Conservation (phyloP, 1,140 invertebrate species). For the Diplogasteroides magnus region DNA sequence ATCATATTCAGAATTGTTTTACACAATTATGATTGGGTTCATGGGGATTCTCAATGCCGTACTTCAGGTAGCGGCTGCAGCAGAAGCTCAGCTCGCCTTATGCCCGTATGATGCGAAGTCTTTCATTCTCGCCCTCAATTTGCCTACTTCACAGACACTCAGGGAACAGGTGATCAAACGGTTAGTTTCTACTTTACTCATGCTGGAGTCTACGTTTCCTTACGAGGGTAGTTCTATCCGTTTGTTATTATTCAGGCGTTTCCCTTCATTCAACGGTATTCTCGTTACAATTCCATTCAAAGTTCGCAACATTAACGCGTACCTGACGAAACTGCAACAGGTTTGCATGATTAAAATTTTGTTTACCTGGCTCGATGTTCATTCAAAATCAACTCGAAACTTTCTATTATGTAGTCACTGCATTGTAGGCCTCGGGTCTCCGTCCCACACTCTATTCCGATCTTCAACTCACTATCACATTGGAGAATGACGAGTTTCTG, state of each 20-base stretch:
- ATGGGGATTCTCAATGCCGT: background rate
- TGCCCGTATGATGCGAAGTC: slow-evolving; percentile 39
- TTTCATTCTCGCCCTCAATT: slow-evolving; percentile 49
- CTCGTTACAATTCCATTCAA: slow-evolving; percentile 34
- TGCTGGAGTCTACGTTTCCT: slow-evolving; percentile 10
- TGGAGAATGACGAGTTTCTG: slow-evolving; percentile 48
- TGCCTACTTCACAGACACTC: slow-evolving; percentile 41
- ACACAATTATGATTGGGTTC: background rate
- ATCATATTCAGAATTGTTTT: background rate
- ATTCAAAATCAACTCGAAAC: background rate
- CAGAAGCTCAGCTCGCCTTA: slow-evolving; percentile 14
- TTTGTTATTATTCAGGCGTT: slow-evolving; percentile 16
- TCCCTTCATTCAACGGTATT: slow-evolving; percentile 29
- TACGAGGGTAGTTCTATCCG: slow-evolving; percentile 28
- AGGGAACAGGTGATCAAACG: slow-evolving; percentile 31
- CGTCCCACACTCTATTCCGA: slow-evolving; percentile 45
- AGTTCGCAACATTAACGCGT: slow-evolving; percentile 31
- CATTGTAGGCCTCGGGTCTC: slow-evolving; percentile 38
- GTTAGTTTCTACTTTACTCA: slow-evolving; percentile 11
- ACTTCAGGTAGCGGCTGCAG: slow-evolving; percentile 22
- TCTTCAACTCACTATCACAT: slow-evolving; percentile 44
- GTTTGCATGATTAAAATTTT: too few relatives aligned
- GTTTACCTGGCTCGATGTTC: too few relatives aligned
- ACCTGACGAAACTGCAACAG: slow-evolving; percentile 37
- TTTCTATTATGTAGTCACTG: background rate